Percentiles rank a stretch among this genome's conserved stretches.
Evolutionary conservation across 2,113 vertebrate genomes (phyloP).

Genomic region (Myanophis thanlyinensis): DNA sequence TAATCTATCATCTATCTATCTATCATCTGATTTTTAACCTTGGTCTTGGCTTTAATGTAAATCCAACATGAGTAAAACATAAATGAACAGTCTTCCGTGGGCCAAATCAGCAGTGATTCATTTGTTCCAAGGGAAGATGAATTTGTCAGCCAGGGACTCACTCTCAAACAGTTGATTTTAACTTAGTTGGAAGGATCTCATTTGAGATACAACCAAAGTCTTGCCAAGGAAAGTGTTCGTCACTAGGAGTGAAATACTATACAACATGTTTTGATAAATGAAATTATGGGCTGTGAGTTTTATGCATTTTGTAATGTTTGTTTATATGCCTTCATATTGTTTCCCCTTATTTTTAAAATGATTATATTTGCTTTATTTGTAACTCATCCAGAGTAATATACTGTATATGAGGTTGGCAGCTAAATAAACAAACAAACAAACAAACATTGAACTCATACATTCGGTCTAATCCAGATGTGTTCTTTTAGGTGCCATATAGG

Average conservation of each 20-base stretch:
- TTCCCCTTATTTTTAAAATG: not conserved
- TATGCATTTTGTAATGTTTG: not conserved
- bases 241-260: not conserved
- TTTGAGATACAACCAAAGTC: not conserved
- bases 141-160: not conserved
- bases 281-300: not conserved
- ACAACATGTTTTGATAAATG: not conserved
- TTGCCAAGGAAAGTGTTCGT: not conserved
- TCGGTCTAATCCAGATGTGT: not conserved
- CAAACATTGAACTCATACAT: not conserved
- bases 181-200: not conserved
- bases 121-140: not conserved
- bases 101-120: not conserved
- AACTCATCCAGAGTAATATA: not conserved
- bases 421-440: not conserved
- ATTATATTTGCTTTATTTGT: not conserved
- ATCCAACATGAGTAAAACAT: not conserved
- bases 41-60: not conserved
- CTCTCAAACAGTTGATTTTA: not conserved
- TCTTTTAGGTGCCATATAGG: not conserved
- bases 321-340: not conserved
- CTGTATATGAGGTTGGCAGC: not conserved
- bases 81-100: not conserved
- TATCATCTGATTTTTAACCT: not conserved
- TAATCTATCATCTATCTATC: no score